phyloP scores from a whole-genome alignment of 2,888 invertebrate genomes.

The Onthophagus sagittarius region DNA sequence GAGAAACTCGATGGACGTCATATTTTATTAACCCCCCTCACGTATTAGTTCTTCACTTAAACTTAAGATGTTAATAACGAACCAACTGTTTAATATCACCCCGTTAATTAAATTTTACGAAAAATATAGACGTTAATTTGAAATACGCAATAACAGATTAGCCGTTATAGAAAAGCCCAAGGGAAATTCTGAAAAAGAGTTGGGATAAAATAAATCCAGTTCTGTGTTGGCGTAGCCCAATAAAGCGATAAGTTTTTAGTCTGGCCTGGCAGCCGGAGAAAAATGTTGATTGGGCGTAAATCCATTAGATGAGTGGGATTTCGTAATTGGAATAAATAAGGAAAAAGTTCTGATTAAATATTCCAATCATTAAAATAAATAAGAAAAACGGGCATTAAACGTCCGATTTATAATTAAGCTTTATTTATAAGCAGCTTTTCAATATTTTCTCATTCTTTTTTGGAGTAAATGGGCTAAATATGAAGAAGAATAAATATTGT shows the following conservation, averaged over 20 bases:
- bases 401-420: no score
- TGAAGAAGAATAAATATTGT: no score
- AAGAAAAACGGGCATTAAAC: no score
- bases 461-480: no score
- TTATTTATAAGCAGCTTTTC: no score
- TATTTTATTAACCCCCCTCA: neutral
- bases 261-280: neutral
- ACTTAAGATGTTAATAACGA: neutral
- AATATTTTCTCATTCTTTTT: no score
- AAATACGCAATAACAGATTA: neutral
- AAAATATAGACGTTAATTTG: neutral
- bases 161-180: neutral
- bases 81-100: neutral
- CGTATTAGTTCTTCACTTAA: neutral
- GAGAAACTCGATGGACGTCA: neutral
- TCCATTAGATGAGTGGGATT: neutral
- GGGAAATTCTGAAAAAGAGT: neutral
- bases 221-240: neutral
- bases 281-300: neutral
- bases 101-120: neutral
- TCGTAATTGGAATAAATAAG: neutral
- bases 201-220: neutral
- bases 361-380: no score
- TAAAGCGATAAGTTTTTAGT: neutral
- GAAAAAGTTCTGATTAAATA: neutral